Evolutionary conservation across 2,888 invertebrate genomes (phyloP), one percentile per base, ranked within the genome.

Genomic region (Thalpophila matura): DNA sequence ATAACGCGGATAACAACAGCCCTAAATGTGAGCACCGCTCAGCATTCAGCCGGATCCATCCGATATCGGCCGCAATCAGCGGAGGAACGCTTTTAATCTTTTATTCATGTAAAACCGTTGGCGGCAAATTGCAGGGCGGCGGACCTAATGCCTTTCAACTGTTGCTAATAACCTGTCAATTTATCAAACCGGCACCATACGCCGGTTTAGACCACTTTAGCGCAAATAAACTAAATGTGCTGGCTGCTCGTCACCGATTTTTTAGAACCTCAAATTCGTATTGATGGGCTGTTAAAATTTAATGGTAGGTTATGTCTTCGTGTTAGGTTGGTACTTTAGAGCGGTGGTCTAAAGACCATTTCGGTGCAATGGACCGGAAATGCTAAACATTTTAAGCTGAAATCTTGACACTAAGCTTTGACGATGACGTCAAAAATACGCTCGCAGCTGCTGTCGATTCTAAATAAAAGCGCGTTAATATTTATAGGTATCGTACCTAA

Each of bases 131-230:
- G 93, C 93, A 94, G 94, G 91, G 93, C 93, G 86, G 92, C 87
- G 86, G 79, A 87, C 91, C 94, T 94, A 94, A 94, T 94, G 94
- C 93, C 93, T 94, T 94, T 95, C 95, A 95, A 95, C 94, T 95
- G 94, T 91, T 95, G 92, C 94, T 94, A 94, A 95, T 94, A 94
- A 91, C 94, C 94, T 94, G 94, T 92, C 95, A 94, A 95, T 95
- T 94, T 93, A 95, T 95, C 93, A 94, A 93, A 90, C 87, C 54
- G 40, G 38, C 89, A 83, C 81, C 79, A 79, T 82, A 77, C 80
- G 81, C 72, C 83, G 84, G 82, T 86, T 84, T 80, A 74, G 81
- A 83, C 77, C 88, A 87, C 83, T 89, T 89, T 86, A 74, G 75
- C 80, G 76, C 77, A 81, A 82, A 84, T 85, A 82, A 79, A 82